phyloP scores from a whole-genome alignment of 1,140 invertebrate genomes.

The Aricia agestis region DNA sequence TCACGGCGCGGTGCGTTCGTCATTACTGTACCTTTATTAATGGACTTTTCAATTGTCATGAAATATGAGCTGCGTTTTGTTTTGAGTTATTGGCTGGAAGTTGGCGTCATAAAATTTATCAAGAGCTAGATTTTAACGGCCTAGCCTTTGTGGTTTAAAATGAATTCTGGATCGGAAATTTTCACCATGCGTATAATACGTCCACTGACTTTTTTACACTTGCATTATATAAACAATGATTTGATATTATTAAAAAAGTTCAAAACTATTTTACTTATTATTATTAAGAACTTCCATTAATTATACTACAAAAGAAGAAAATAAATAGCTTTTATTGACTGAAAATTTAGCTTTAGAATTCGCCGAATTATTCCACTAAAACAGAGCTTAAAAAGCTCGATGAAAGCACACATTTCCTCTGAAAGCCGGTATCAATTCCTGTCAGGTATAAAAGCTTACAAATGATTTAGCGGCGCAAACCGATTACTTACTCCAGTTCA shows the following conservation, averaged over 20 bases:
- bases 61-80: conserved; percentile 6
- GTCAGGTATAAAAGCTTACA: conserved; percentile 34
- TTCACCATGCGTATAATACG: not conserved
- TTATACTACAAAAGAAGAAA: no score
- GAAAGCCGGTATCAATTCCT: conserved; percentile 22
- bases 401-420: not conserved
- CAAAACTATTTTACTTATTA: no score
- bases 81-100: conserved; percentile 1
- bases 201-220: no score
- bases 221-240: no score
- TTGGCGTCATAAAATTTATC: conserved; percentile 2
- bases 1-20: conserved; percentile 21
- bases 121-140: not conserved
- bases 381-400: not conserved
- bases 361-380: not conserved
- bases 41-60: conserved; percentile 14
- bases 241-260: no score
- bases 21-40: conserved; percentile 26
- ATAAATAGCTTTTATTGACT: no score
- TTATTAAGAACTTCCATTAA: no score
- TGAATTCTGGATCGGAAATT: not conserved
- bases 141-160: not conserved
- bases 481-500: conserved; percentile 32
- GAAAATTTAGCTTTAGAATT: not conserved
- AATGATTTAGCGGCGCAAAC: conserved; percentile 36